Percentiles rank a stretch among this genome's conserved stretches.
These are phyloP conservation scores for Bolinopsis microptera DNA, from an alignment of 37 sponge, comb jelly and placozoan genomes.

Conservation along the genomic window DNA sequence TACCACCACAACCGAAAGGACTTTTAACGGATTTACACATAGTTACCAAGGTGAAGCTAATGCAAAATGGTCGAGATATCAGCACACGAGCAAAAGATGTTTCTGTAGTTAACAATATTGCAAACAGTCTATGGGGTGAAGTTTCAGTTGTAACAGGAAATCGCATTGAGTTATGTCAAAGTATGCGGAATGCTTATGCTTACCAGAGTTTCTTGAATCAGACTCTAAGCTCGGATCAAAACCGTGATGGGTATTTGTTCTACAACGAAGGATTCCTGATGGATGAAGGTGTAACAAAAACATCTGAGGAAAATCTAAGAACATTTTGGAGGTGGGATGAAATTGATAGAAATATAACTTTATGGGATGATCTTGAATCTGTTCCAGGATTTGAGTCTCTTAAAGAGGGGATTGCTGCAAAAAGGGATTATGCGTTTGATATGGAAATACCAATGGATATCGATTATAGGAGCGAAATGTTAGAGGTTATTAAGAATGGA, in stretches of 20 bases:
- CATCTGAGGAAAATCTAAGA: background rate
- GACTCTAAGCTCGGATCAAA: background rate
- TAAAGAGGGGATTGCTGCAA: too few relatives aligned
- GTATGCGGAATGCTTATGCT: slow-evolving; percentile 3
- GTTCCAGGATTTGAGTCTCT: too few relatives aligned
- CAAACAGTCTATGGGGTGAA: slow-evolving; percentile 37
- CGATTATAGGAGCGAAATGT: too few relatives aligned
- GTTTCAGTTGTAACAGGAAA: too few relatives aligned
- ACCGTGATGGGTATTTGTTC: background rate
- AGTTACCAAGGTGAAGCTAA: background rate
- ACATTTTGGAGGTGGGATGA: slow-evolving; percentile 9
- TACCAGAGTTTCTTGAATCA: background rate
- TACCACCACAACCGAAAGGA: too few relatives aligned
- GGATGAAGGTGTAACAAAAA: background rate
- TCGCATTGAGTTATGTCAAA: slow-evolving; percentile 8
- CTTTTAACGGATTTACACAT: slow-evolving; percentile 12
- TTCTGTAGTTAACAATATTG: background rate
- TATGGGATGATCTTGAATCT: too few relatives aligned
- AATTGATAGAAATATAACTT: too few relatives aligned
- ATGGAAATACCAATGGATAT: too few relatives aligned
- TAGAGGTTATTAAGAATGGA: too few relatives aligned
- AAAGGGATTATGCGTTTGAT: too few relatives aligned
- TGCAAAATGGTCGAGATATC: background rate
- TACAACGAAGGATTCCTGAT: background rate
- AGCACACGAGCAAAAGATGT: background rate